Base-by-base conservation (phyloP, 2,113 vertebrate genomes). In the Nannobrachium achirus region DNA sequence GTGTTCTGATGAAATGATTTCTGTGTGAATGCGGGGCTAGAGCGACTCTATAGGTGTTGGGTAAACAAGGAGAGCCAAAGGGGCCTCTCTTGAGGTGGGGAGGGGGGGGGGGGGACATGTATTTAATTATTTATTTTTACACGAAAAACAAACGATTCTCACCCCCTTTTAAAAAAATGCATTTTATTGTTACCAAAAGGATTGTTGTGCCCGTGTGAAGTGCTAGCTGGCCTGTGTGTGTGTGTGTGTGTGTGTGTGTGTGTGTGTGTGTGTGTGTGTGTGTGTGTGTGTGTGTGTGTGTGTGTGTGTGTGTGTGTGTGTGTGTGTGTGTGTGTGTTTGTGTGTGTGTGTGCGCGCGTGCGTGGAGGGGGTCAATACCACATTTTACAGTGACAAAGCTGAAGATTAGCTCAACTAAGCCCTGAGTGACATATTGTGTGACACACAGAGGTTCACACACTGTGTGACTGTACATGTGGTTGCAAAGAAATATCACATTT, bases 1-100 rank as follows among this genome's bases (percentile, higher is more conserved):
- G 41, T 50, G 40, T 41, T 82, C 76, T 72, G 71, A 83, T 89
- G 76, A 88, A 88, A 86, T 64, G 0, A 82, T 88, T 90, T 90
- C 52, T 76, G 76, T 84, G 76, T 86, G 84, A 88, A 81, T 83
- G 80, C 25, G 6, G 80, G 55, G 64, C 56, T 46, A 52, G 44
- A 79, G 57, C 56, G 66, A 48, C 55, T 72, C 69, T 66, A 33
- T 33, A 72, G 20, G 59, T 73, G 69, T 70, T 76, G 63, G 64
- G 66, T 81, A 87, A 86, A 88, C 64, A 75, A 71, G 65, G 64
- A 53, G 48, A 48, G 67, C 59, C 60, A 63, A 14, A 50, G 74
- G 64, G n/a, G 63, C 42, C 41, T 38, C 48, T 63, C 40, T 66
- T 52, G 19, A 10, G 46, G n/a, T n/a, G 48, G 64, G 67, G 25